Conservation (phyloP, 1,140 invertebrate species). For the Agrilus planipennis region DNA sequence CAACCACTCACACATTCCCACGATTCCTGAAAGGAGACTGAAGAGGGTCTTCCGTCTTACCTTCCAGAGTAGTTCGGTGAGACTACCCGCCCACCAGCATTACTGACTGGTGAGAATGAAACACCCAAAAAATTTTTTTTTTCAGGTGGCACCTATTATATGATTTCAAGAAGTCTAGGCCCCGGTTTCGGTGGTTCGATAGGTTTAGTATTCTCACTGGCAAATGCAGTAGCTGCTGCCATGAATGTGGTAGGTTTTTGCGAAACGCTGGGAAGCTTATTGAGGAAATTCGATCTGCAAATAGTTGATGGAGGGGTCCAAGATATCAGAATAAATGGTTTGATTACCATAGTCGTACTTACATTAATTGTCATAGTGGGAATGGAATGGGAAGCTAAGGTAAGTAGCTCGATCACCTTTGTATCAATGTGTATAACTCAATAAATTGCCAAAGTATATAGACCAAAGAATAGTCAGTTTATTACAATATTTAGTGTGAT, state of each 20-base stretch:
- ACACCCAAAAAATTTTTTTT: no score
- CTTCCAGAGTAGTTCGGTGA: no score
- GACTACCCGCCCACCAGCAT: no score
- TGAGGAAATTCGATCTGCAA: conserved; percentile 38
- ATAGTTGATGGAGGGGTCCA: conserved; percentile 51
- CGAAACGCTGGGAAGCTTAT: conserved; percentile 69
- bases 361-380: conserved; percentile 76
- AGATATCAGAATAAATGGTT: conserved; percentile 55
- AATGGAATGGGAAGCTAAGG: conserved; percentile 83
- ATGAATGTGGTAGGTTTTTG: conserved; percentile 98
- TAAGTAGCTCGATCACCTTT: no score
- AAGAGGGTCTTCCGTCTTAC: no score
- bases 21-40: no score
- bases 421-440: neutral
- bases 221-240: conserved; percentile 92
- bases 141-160: conserved; percentile 94
- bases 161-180: conserved; percentile 91
- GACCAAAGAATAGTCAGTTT: no score
- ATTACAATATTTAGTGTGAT: no score
- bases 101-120: no score
- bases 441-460: conserved; percentile 5
- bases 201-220: conserved; percentile 76
- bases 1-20: no score
- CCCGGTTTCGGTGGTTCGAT: conserved; percentile 92
- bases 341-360: conserved; percentile 63